Evolutionary conservation across 1,140 invertebrate species (phyloP), one percentile per base, ranked within the genome.

Genomic region (Drosophila pruinosa): DNA sequence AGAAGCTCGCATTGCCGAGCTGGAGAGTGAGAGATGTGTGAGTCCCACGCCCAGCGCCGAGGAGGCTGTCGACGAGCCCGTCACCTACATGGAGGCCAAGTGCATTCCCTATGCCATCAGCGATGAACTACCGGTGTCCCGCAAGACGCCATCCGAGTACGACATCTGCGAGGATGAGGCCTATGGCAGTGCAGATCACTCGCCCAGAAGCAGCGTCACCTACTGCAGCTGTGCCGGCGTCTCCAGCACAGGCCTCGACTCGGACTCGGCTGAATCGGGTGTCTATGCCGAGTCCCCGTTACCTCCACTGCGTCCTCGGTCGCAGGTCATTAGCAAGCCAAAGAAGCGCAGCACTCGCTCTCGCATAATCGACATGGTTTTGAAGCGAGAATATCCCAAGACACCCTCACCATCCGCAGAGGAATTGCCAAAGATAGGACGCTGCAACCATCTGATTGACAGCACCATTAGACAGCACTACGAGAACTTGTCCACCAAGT

Each of bases 351-450:
- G 72, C 0, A 73, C 72, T 4, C 63, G 85, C 7, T 89, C 85
- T 2, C 81, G 85, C 43, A 78, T 90, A 19, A 88, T 90, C 5
- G 73, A 53, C 17, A 69, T 90, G 70, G 68, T 90, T 0, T 31
- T 88, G 8, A 89, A 89, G 31, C 63, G 76, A n/a, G 89, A 90
- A 4, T 70, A 57, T 14, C 19, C 47, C 8, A 75, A 68, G 43
- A 14, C 58, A 2, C 41, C 70, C 0, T 47, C 56, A 0, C 41
- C 70, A 0, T 47, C 56, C 0, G 28, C 15, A 2, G 48, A 75
- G 1, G 36, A 34, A 1, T 14, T 57, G 12, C 10, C 74, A 1
- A 43, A 59, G 2, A n/a, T 36, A 0, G 57, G 73, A 34, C 38
- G 39, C 21, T 63, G 48, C 12, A 52, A 76, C 6, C 17, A 58